These are phyloP conservation scores for Hemitrygon akajei DNA, from an alignment of 2,797 vertebrate genomes.

Conservation along the genomic window DNA sequence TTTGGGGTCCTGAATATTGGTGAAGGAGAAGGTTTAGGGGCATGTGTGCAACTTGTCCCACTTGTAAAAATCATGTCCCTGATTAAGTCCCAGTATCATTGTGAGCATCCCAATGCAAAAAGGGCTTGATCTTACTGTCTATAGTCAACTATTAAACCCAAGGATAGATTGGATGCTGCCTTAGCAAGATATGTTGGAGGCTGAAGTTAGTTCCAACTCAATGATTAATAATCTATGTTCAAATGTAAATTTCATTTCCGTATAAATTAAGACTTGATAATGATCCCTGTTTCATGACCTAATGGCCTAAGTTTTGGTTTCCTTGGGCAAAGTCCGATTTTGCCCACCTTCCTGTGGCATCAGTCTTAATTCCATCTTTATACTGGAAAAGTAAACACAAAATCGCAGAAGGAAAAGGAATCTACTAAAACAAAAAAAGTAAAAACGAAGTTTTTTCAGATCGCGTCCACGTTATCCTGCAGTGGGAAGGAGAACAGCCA, in stretches of 20 bases:
- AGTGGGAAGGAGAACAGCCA: no score
- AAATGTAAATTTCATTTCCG: background rate
- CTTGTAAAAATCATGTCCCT: background rate
- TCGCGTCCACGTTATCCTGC: no score
- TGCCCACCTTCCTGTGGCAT: background rate
- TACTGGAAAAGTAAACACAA: background rate
- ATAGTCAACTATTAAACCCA: background rate
- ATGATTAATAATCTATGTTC: background rate
- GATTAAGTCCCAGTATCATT: background rate
- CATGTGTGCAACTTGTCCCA: background rate
- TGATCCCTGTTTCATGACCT: background rate
- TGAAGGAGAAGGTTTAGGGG: no score
- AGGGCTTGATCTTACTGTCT: background rate
- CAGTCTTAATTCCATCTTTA: background rate
- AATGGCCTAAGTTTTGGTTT: background rate
- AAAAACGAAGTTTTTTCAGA: no score
- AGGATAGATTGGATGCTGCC: background rate
- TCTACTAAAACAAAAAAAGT: background rate
- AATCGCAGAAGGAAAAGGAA: background rate
- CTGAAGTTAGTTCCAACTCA: background rate
- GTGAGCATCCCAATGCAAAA: background rate
- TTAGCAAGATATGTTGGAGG: background rate
- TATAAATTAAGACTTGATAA: background rate
- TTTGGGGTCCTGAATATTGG: no score
- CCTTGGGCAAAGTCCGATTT: background rate